Evolutionary conservation across 2,888 invertebrate species (phyloP), one percentile per base, ranked within the genome.

Genomic region (Aleiodes alternator): DNA sequence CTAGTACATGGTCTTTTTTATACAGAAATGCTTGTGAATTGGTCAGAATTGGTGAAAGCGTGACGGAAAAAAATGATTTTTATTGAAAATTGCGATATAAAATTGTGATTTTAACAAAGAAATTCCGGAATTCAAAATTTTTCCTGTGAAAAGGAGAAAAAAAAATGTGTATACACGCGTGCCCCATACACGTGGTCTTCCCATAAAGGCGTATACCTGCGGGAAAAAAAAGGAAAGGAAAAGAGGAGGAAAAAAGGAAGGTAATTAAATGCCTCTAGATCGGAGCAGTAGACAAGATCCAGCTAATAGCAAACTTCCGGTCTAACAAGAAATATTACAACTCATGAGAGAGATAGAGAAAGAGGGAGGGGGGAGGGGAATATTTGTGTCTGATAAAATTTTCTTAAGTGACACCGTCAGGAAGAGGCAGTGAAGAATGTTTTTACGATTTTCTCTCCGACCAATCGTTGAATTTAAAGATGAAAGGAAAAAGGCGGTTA

Each of bases 261-360:
- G 78, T 80, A 81, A 81, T 82, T 82, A 81, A 82, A 79, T 76
- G 78, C 77, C 72, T 75, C 61, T 66, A 78, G 81, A 82, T 82
- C 68, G 77, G 66, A 72, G 73, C 68, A 75, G 16, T 64, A 78
- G 79, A 82, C 76, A 80, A 80, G 80, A 77, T 77, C 73, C 72
- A 73, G 50, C 50, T 81, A 80, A 81, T 81, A 75, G 79, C 79
- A 69, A 43, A 78, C 78, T 81, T 82, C 81, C 81, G 77, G 76
- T 74, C 69, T 70, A 43, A 64, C 43, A 70, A 68, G 51, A 68
- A 68, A 68, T 23, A 51, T 23, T 43, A 23, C 48, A 50, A 23
- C 6, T 16, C 48, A 31, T 38, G 31, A 11, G 68, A 50, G 50
- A 29, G 50, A 50, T 23, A n/a, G 23, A n/a, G n/a, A 50, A 66